These are phyloP conservation scores for Brevimyrus niger DNA, from an alignment of 2,113 vertebrate genomes.

Conservation along the genomic window DNA sequence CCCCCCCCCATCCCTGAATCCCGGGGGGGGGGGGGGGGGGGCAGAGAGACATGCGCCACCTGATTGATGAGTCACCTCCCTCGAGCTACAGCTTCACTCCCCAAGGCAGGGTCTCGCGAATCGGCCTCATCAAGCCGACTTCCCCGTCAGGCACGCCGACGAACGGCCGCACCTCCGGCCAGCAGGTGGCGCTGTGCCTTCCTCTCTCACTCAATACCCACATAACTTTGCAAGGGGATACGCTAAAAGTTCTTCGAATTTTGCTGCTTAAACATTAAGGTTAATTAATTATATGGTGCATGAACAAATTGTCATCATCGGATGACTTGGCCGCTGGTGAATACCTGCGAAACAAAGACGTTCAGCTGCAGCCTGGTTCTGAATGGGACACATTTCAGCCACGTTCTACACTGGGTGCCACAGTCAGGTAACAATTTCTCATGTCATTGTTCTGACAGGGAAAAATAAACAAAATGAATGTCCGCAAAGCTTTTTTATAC, in stretches of 20 bases:
- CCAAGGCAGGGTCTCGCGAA: neutral
- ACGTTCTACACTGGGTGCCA: neutral
- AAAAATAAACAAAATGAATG: neutral
- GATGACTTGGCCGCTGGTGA: neutral
- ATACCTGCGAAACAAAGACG: neutral
- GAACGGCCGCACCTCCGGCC: neutral
- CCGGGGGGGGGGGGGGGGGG: neutral
- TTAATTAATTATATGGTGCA: neutral
- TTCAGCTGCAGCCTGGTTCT: neutral
- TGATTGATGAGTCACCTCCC: slow-evolving; percentile 15
- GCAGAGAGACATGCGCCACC: neutral
- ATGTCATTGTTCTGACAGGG: neutral
- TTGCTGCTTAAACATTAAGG: neutral
- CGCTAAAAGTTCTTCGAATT: neutral
- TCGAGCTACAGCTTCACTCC: neutral
- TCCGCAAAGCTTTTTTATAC: neutral
- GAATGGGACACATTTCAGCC: neutral
- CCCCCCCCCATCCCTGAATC: neutral
- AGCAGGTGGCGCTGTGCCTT: neutral
- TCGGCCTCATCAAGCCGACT: neutral
- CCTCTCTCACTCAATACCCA: neutral
- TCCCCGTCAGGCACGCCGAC: neutral
- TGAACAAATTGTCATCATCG: neutral
- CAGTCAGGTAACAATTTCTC: neutral
- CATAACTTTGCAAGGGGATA: neutral